Conservation (phyloP, 2,888 invertebrate genomes). For the Terebella lapidaria region DNA sequence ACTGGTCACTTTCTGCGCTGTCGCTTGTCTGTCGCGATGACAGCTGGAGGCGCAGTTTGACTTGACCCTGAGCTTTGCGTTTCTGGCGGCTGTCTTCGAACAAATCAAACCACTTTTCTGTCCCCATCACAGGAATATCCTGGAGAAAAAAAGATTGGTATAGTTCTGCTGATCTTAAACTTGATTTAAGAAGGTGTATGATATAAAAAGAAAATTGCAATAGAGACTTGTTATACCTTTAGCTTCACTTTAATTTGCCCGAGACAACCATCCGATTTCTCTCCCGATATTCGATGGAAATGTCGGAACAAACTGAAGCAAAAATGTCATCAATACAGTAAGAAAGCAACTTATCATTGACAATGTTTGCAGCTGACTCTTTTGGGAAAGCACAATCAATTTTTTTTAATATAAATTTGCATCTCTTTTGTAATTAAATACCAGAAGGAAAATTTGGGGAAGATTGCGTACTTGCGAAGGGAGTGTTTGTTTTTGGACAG, state of each 20-base stretch:
- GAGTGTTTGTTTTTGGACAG: neutral
- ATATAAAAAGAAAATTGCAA: neutral
- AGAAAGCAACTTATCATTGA: too few relatives aligned
- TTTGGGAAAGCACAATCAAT: too few relatives aligned
- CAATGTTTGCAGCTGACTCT: too few relatives aligned
- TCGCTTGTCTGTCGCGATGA: conserved; percentile 34
- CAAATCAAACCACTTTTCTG: conserved; percentile 38
- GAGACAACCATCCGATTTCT: neutral
- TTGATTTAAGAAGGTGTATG: neutral
- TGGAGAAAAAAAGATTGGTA: too few relatives aligned
- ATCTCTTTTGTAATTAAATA: neutral
- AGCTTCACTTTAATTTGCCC: neutral
- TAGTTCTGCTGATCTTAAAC: too few relatives aligned
- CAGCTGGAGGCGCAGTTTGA: conserved; percentile 33
- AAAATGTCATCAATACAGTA: too few relatives aligned
- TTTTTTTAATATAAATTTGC: neutral
- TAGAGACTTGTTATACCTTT: neutral
- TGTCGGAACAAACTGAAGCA: neutral
- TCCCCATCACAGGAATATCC: conserved; percentile 36
- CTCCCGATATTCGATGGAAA: neutral
- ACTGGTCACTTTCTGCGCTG: conserved; percentile 18
- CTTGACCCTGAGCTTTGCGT: conserved; percentile 30
- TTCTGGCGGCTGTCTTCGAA: conserved; percentile 26
- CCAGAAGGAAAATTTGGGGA: neutral
- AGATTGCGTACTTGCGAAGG: neutral